Conservation (phyloP, 2,797 vertebrate species). For the Melanotaenia boesemani region DNA sequence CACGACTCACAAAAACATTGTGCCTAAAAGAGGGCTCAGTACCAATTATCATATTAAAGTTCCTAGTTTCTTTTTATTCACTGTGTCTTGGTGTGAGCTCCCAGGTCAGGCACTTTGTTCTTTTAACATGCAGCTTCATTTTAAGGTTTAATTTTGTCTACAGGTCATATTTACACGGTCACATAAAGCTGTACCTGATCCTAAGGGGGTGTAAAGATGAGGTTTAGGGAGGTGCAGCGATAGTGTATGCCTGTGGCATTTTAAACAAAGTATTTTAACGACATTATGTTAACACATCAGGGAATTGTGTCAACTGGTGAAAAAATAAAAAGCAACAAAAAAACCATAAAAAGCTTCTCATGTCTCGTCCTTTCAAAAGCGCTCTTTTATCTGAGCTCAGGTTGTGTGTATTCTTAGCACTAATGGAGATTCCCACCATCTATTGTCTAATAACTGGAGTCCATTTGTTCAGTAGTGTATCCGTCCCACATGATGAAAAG, state of each 20-base stretch:
- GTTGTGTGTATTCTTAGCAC: neutral
- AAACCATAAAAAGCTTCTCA: neutral
- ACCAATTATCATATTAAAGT: too few relatives aligned
- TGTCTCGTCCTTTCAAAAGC: neutral
- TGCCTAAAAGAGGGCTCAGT: neutral
- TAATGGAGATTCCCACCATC: constrained; percentile 9
- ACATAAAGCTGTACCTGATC: neutral
- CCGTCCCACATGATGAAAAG: constrained; percentile 37
- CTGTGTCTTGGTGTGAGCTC: neutral
- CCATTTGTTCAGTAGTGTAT: constrained; percentile 40
- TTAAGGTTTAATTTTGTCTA: neutral
- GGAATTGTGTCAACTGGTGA: too few relatives aligned
- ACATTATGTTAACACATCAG: neutral
- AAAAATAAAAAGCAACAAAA: neutral
- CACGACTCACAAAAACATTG: neutral
- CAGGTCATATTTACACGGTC: neutral
- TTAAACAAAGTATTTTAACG: neutral
- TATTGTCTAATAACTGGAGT: constrained; percentile 23
- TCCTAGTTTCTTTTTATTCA: too few relatives aligned
- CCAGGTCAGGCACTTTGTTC: too few relatives aligned
- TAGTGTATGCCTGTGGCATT: neutral
- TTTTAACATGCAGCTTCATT: too few relatives aligned
- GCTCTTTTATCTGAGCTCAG: neutral
- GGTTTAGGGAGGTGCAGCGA: neutral
- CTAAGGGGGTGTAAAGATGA: too few relatives aligned